Conservation (phyloP, 1,140 invertebrate species). For the Caenorhabditis latens region DNA sequence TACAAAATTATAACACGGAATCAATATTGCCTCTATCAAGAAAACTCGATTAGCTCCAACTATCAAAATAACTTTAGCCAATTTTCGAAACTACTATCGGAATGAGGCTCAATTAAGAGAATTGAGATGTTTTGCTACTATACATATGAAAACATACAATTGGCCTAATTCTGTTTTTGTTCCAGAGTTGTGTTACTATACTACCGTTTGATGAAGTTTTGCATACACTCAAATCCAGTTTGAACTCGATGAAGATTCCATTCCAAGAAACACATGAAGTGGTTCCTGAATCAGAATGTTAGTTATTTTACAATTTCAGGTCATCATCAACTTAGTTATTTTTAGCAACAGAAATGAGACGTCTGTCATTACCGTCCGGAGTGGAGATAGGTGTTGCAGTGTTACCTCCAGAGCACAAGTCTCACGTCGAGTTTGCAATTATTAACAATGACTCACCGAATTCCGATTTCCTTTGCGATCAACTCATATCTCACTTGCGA, state of each 20-base stretch:
- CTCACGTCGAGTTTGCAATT: slow-evolving; percentile 62
- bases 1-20: not conserved
- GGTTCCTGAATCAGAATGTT: slow-evolving; percentile 56
- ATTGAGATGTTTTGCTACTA: no score
- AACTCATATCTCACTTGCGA: slow-evolving; percentile 51
- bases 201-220: slow-evolving; percentile 53
- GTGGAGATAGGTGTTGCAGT: slow-evolving; percentile 63
- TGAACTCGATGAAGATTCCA: slow-evolving; percentile 53
- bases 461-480: slow-evolving; percentile 49
- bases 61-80: slow-evolving; percentile 1
- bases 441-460: slow-evolving; percentile 52
- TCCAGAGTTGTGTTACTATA: slow-evolving; percentile 56
- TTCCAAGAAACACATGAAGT: slow-evolving; percentile 56
- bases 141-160: no score
- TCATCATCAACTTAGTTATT: not conserved
- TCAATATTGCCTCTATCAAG: not conserved
- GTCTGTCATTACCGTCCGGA: slow-evolving; percentile 58
- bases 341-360: slow-evolving; percentile 57
- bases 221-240: slow-evolving; percentile 43
- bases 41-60: not conserved
- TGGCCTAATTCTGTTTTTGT: not conserved
- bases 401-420: slow-evolving; percentile 56
- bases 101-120: not conserved
- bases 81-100: no score
- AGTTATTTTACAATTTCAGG: not conserved